Base-by-base conservation (phyloP, 2,888 invertebrate species). In the Labia minor region DNA sequence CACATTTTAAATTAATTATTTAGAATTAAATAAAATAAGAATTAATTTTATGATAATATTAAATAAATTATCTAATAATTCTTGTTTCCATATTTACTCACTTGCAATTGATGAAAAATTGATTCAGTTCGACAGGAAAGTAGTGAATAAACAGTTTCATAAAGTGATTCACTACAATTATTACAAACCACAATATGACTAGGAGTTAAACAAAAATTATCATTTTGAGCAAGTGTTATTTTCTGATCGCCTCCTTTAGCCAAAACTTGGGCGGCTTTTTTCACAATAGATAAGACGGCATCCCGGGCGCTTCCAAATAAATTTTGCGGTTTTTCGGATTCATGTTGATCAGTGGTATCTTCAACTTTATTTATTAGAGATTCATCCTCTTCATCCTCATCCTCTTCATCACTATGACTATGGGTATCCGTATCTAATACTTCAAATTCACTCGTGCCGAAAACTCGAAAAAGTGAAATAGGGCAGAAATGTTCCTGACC, bases 401-500 rank as follows among this genome's bases (percentile, higher is more conserved):
- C 75, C 62, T 80, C 78, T n/a, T 81, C 79, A 61, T 82, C 79
- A 20, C 74, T 77, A 21, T 85, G 86, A 67, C 82, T 82, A 16
- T 87, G 84, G 72, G 87, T 88, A 75, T 91, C 92, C 66, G 90
- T 91, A 75, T 91, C 91, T 64, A 92, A 78, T 1, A 92, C 92
- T 77, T 93, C 92, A 75, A 90, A 92, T 75, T 95, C 95, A 14
- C 93, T 94, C 1, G 92, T 93, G 18, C 96, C 97, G 75, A 90
- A 95, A 1, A 94, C 92, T 69, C 92, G 87, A 77, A 99, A 92
- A 65, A 96, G 81, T n/a, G 95, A 96, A 70, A 99, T 83, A 0
- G 99, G 98, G 76, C 99, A 99, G 77, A 91, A 99, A 77, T 99
- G 98, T 78, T 99, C 98, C 8, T 89, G 88, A 19, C 98, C 97